A percentile compares a stretch with the other conserved stretches of the same genome.
Conservation (phyloP, 2,888 invertebrate genomes). For the Calliopum simillimum region DNA sequence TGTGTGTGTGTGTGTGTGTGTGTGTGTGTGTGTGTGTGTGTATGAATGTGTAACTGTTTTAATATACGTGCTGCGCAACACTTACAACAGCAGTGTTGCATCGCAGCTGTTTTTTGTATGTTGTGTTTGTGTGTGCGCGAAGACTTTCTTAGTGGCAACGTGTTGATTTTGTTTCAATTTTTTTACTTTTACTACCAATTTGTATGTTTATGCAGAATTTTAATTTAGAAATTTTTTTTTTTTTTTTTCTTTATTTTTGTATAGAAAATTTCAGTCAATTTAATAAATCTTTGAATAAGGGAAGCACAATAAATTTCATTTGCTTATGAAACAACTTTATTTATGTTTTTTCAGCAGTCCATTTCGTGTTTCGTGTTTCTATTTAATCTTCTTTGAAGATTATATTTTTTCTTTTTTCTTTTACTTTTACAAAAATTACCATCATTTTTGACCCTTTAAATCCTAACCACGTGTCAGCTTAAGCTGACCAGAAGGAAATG, state of each 20-base stretch:
- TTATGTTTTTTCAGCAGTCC: too few relatives aligned
- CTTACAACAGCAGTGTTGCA: neutral
- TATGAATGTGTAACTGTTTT: neutral
- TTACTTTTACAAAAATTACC: too few relatives aligned
- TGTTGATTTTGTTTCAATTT: slow-evolving; percentile 12
- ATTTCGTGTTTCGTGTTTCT: too few relatives aligned
- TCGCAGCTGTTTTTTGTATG: neutral
- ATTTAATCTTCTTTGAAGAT: too few relatives aligned
- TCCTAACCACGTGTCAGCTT: too few relatives aligned
- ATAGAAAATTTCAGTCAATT: too few relatives aligned
- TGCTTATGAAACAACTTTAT: too few relatives aligned
- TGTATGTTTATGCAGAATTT: neutral
- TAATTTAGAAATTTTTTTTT: neutral
- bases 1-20: neutral
- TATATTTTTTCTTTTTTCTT: too few relatives aligned
- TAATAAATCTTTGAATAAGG: too few relatives aligned
- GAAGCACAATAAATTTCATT: too few relatives aligned
- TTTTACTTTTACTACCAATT: neutral
- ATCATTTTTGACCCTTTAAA: too few relatives aligned
- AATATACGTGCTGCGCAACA: neutral
- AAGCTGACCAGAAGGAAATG: too few relatives aligned
- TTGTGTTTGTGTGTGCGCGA: neutral
- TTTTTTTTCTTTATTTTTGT: neutral
- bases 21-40: neutral
- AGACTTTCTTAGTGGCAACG: slow-evolving; percentile 13